These are phyloP conservation scores for Eunapius fragilis DNA, from an alignment of 37 sponge, comb jelly and placozoan genomes.

Conservation along the genomic window DNA sequence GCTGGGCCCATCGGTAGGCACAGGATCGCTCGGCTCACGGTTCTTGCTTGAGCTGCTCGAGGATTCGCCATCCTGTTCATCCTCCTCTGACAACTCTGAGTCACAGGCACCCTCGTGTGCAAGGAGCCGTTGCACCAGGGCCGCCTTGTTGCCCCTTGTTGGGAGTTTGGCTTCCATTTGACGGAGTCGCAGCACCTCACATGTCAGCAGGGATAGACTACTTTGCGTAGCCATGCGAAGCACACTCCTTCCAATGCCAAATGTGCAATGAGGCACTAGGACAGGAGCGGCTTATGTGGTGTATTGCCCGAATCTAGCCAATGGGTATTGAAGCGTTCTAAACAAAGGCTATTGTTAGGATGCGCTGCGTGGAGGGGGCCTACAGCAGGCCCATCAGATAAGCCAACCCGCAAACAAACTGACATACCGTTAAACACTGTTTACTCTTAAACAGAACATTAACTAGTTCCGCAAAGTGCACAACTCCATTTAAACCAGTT, in stretches of 20 bases:
- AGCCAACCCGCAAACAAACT: no score
- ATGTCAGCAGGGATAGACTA: no score
- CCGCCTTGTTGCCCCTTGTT: no score
- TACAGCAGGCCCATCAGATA: no score
- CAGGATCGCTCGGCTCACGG: neutral
- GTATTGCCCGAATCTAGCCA: neutral
- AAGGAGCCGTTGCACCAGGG: neutral
- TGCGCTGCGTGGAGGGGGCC: neutral
- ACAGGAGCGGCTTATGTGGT: neutral
- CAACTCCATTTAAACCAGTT: no score
- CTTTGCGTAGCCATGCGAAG: no score
- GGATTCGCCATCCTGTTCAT: neutral
- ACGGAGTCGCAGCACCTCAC: no score
- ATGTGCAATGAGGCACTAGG: neutral
- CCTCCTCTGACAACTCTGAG: neutral
- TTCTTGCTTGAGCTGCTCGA: neutral
- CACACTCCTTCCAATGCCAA: no score
- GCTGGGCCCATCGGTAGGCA: neutral
- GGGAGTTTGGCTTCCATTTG: no score
- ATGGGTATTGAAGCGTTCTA: neutral
- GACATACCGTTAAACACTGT: no score
- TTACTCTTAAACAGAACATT: no score
- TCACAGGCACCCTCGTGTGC: neutral
- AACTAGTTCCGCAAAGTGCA: no score
- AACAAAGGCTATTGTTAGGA: neutral